Evolutionary conservation across 2,888 invertebrate species (phyloP), one percentile per base, ranked within the genome.

Genomic region (Camponotus fellah): DNA sequence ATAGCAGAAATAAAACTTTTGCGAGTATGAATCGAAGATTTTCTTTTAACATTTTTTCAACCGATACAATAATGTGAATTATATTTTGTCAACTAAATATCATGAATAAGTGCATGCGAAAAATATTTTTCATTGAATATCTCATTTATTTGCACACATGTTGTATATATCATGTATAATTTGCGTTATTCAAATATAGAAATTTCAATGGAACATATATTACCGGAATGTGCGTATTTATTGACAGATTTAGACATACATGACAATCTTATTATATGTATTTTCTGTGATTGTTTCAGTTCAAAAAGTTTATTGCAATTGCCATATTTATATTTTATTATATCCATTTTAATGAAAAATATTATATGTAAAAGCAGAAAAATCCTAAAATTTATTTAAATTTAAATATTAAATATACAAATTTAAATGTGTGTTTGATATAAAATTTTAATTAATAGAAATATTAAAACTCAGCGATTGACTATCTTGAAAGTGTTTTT

Each of bases 151-250:
- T 37, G 37, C 21, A 26, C 34, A 21, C 21, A 12, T 66, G 6
- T 3, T 3, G 4, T 65, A 40, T 14, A 64, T 76, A 37, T 37
- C 17, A 14, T 37, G 21, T 46, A 43, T n/a, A 74, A 60, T 74
- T 40, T 17, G 40, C 10, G 17, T 71, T 72, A 58, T 43, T 62
- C 46, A 75, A 75, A 62, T 62, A 12, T 17, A 64, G 46, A 46
- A 62, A 75, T 75, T 46, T 34, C 10, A 75, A 46, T 75, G 14
- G 34, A 10, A 26, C 26, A 46, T n/a, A 21, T 34, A 46, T 62
- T 75, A n/a, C 0, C 3, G 21, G 6, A 64, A 75, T 43, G 9
- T 43, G 46, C 6, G 62, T 14, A 10, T 75, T 74, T 66, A 66
- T 66, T 66, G 21, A 46, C n/a, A 46, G 32, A 32, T 43, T 49